Percentiles rank a stretch among this genome's conserved stretches.
Evolutionary conservation across 2,888 invertebrate species (phyloP).

Genomic region (Tubulanus polymorphus): DNA sequence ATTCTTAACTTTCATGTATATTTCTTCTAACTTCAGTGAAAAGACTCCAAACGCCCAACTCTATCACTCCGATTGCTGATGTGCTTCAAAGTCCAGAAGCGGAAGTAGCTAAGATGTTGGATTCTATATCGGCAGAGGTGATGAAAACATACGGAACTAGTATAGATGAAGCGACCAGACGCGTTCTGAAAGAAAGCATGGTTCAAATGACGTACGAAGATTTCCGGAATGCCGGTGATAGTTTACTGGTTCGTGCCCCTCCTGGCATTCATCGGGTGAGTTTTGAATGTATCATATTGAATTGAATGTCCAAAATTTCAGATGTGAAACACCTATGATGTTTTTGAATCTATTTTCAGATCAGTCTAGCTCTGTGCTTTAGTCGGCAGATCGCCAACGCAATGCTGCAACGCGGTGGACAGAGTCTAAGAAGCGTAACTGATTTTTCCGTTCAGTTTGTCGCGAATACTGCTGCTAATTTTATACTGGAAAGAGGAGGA

Average conservation of each 20-base stretch:
- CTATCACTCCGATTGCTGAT: no score
- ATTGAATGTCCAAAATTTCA: background rate
- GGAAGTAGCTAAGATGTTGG: conserved; percentile 29
- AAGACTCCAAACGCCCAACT: no score
- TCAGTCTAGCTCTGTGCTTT: conserved; percentile 30
- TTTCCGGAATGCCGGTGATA: no score
- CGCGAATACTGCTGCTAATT: conserved; percentile 31
- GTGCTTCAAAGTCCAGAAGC: conserved; percentile 31
- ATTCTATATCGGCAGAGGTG: conserved; percentile 32
- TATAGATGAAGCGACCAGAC: conserved; percentile 19
- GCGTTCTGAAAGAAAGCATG: no score
- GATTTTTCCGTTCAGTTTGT: conserved; percentile 30
- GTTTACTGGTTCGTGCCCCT: no score
- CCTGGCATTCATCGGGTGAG: no score
- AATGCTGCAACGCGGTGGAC: conserved; percentile 24
- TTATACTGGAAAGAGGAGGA: conserved; percentile 35
- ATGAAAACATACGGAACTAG: conserved; percentile 24
- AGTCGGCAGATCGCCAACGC: conserved; percentile 29
- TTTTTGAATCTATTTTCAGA: conserved; percentile 19
- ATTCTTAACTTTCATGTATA: no score
- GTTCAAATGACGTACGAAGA: no score
- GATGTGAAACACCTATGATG: background rate
- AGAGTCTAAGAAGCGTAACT: conserved; percentile 24
- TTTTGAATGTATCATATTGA: no score
- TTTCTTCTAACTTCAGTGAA: no score